Percentiles rank a stretch among this genome's conserved stretches.
phyloP scores from a whole-genome alignment of 2,797 vertebrate genomes.

The Syndactyla subalaris region DNA sequence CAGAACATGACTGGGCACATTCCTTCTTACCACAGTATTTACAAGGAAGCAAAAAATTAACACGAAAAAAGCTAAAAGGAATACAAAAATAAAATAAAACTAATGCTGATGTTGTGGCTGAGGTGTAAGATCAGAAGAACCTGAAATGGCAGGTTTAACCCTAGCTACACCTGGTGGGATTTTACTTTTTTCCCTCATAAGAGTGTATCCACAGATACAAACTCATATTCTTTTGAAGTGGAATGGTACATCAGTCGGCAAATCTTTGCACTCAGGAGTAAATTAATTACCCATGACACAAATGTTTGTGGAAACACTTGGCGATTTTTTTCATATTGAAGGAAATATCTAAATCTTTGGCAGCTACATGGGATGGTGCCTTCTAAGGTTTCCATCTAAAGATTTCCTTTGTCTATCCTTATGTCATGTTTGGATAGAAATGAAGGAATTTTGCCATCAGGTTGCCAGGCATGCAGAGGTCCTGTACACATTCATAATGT shows the following conservation, averaged over 20 bases:
- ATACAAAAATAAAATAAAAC: background rate
- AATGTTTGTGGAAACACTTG: background rate
- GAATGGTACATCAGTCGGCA: background rate
- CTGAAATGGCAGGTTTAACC: background rate
- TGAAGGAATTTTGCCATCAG: background rate
- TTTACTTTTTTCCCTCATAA: background rate
- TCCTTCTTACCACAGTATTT: background rate
- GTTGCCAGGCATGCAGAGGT: background rate
- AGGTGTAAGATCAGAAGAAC: background rate
- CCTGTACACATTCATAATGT: background rate
- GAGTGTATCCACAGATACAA: background rate
- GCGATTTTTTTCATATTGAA: background rate
- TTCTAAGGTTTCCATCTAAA: background rate
- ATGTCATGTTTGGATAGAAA: background rate
- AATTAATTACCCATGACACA: rapidly evolving
- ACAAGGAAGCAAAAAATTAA: background rate
- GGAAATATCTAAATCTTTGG: background rate
- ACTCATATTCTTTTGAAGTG: background rate
- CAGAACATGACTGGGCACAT: background rate
- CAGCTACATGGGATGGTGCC: background rate
- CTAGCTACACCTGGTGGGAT: background rate
- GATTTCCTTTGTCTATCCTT: background rate
- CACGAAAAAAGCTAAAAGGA: background rate
- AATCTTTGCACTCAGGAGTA: background rate
- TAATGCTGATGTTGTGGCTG: background rate